Base-by-base conservation (phyloP, 2,797 vertebrate genomes). In the Ataeniobius toweri region DNA sequence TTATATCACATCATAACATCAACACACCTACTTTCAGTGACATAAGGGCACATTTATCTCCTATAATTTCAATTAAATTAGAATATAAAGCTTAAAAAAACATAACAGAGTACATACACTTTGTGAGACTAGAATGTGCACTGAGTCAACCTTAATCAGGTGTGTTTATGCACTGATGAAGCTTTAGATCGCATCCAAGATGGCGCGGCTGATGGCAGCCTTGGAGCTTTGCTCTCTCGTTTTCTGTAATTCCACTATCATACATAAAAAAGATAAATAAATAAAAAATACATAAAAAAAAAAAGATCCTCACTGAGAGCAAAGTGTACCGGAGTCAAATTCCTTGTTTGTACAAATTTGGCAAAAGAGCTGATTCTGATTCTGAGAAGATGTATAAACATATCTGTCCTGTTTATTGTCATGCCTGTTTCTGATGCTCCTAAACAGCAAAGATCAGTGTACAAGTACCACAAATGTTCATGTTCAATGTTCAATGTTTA, bases 1-100 rank as follows among this genome's bases (percentile, higher is more conserved):
- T 75, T 51, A 78, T 74, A 80, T 75, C 51, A 82, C 74, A 77
- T 81, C 12, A 72, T 84, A 88, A 85, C 83, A 88, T 83, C 80
- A 67, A 89, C 79, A 80, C 59, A 74, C 48, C 71, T 65, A 83
- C 65, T 84, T 78, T 82, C 46, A 46, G 58, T 76, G 68, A 85
- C 82, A 77, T 65, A 73, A 87, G 76, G 84, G 77, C 63, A 61
- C 76, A 81, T 76, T 81, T 56, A 44, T 50, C 73, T 31, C n/a
- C 63, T 41, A 41, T 67, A 41, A 67, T 67, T 9, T 65, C 18
- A 65, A 39, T 39, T 41, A 65, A 39, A 65, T 55, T 26, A 50
- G 69, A 85, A 73, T 5, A 36, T 31, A 78, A 76, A 83, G 56
- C 26, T 18, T 18, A 31, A 74, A 63, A 61, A 63, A 41, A 65